Base-by-base conservation (phyloP, 2,888 invertebrate species). In the Lasioglossum zephyrum region DNA sequence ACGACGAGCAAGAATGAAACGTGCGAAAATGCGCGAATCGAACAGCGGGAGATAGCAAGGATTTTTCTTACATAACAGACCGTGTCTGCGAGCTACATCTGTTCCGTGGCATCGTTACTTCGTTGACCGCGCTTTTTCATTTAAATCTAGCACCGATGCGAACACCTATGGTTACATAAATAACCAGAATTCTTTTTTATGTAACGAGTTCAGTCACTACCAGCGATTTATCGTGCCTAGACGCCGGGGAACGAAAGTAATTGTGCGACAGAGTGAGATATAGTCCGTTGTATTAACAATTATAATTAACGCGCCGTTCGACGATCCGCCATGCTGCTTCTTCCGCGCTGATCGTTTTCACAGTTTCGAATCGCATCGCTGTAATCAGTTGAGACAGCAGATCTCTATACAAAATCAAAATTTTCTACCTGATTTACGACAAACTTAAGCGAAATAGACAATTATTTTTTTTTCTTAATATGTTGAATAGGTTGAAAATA, bases 21-120 rank as follows among this genome's bases (percentile, higher is more conserved):
- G 76, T 79, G 76, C 47, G 78, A 78, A 84, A 84, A 79, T 73
- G 76, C 57, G 44, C n/a, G 69, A 73, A 47, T 13, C 76, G 44
- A 60, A 36, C 16, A n/a, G 44, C 49, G 39, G 26, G 73, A 85
- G 79, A 84, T 72, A 72, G 74, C 69, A 41, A 53, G 44, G 44
- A 85, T 80, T 74, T 79, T 85, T 74, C 77, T 85, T 85, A 84
- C 49, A 53, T 85, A 85, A 85, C 73, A 36, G 49, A 36, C 26
- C 75, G 66, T 36, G 41, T 76, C 63, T 53, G 49, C 26, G 41
- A 63, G 41, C 53, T 49, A 70, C 74, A 70, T 47, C 70, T 69
- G 57, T 57, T 57, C 69, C 70, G 57, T 80, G 74, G 9, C 44
- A 83, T 66, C 47, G 73, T 77, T 63, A n/a, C 83, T 26, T 49